phyloP scores from a whole-genome alignment of 2,113 vertebrate species.

The Vireo altiloquus region DNA sequence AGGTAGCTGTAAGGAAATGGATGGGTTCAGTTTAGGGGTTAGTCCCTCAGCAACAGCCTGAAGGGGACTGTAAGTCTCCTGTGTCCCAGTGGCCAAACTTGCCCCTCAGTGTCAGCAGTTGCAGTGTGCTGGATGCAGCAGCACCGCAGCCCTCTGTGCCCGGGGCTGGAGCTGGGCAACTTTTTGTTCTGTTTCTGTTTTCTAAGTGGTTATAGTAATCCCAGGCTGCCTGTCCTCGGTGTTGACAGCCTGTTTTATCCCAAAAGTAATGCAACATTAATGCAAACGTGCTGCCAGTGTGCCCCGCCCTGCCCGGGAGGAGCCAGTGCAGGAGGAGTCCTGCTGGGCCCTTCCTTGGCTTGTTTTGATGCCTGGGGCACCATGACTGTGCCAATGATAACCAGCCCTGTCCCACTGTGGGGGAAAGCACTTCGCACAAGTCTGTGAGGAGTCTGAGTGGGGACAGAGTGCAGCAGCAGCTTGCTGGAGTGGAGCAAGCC shows the following conservation, averaged over 20 bases:
- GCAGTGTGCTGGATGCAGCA: not conserved
- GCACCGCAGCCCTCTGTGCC: not conserved
- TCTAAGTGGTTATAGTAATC: not conserved
- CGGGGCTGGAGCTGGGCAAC: not conserved
- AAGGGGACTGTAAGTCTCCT: not conserved
- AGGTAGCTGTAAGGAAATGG: not conserved
- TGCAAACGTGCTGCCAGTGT: not conserved
- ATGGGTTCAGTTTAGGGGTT: not conserved
- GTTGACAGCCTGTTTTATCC: slow-evolving; percentile 1
- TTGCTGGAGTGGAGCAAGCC: not conserved
- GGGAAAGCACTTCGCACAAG: not conserved
- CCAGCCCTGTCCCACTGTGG: rapidly evolving
- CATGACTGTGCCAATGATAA: not conserved
- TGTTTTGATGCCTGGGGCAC: not conserved
- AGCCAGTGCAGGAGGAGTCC: not conserved
- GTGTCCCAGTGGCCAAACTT: not conserved
- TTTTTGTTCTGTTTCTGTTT: not conserved
- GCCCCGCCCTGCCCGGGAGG: not conserved
- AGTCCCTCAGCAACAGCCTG: not conserved
- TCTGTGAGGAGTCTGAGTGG: not conserved
- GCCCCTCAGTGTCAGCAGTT: not conserved
- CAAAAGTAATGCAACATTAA: slow-evolving; percentile 1
- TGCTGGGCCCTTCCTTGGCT: not conserved
- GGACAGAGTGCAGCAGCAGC: not conserved
- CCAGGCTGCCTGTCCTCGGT: not conserved